A percentile compares a stretch with the other conserved stretches of the same genome.
Conservation (phyloP, 2,113 vertebrate genomes). For the Platichthys stellatus region DNA sequence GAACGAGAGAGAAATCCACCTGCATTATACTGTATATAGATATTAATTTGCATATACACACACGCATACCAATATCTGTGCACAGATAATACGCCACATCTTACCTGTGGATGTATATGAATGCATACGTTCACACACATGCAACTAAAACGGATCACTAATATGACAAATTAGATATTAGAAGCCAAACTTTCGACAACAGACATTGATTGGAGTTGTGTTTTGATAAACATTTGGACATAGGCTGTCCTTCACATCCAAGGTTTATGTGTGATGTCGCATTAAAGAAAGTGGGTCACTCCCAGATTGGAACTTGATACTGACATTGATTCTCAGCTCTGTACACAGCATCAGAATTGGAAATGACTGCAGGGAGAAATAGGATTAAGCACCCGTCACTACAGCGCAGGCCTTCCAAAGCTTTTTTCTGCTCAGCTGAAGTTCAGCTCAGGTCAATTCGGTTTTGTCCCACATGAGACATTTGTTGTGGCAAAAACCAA, state of each 20-base stretch:
- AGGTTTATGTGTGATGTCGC: neutral
- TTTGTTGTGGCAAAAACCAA: neutral
- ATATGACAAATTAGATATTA: neutral
- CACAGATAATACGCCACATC: neutral
- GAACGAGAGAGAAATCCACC: neutral
- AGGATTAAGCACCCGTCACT: neutral
- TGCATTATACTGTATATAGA: neutral
- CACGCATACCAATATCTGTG: neutral
- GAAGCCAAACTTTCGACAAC: too few species aligned
- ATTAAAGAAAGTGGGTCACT: neutral
- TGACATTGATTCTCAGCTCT: slow-evolving; percentile 12
- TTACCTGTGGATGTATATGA: neutral
- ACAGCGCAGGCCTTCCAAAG: neutral
- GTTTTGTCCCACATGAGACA: neutral
- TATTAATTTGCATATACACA: neutral
- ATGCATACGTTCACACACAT: neutral
- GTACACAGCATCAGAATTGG: slow-evolving; percentile 3
- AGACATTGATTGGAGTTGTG: too few species aligned
- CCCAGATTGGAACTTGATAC: neutral
- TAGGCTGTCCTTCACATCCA: neutral
- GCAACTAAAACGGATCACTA: too few species aligned
- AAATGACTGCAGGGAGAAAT: slow-evolving; percentile 3
- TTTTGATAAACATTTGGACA: neutral
- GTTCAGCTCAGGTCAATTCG: neutral
- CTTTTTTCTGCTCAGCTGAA: neutral